Conservation (phyloP, 2,797 vertebrate genomes). For the Clamator glandarius region DNA sequence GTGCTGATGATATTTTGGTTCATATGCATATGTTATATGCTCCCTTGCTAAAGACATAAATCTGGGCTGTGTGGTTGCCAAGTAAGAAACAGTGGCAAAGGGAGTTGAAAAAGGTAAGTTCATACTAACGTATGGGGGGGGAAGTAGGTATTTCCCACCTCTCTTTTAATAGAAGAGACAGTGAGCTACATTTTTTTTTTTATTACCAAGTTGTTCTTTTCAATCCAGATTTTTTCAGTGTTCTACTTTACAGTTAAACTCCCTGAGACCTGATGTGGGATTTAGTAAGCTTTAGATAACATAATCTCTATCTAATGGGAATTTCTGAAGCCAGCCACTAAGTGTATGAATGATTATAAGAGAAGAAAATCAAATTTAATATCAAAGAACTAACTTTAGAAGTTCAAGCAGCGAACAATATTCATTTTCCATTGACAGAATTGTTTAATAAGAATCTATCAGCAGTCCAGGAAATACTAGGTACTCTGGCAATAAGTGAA, state of each 20-base stretch:
- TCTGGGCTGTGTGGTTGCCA: slow-evolving; percentile 47
- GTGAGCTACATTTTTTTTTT: slow-evolving; percentile 1
- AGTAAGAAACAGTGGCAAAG: slow-evolving; percentile 47
- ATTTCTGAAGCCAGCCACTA: slow-evolving; percentile 74
- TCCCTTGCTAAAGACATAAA: slow-evolving; percentile 41
- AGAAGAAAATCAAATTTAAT: slow-evolving; percentile 77
- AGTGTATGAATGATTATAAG: slow-evolving; percentile 74
- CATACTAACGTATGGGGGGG: not conserved
- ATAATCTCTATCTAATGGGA: slow-evolving; percentile 76
- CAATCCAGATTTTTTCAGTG: slow-evolving; percentile 32
- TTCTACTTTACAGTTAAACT: slow-evolving; percentile 69
- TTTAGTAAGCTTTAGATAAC: slow-evolving; percentile 78
- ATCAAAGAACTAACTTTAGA: slow-evolving; percentile 77
- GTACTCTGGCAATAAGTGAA: slow-evolving; percentile 76
- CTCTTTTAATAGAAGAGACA: slow-evolving; percentile 37
- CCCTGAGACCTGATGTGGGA: slow-evolving; percentile 63
- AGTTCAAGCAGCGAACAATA: slow-evolving; percentile 78
- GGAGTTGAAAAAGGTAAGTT: slow-evolving; percentile 54
- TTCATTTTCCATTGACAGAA: slow-evolving; percentile 76
- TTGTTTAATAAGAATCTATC: slow-evolving; percentile 79
- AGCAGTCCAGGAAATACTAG: slow-evolving; percentile 72
- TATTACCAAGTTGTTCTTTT: slow-evolving; percentile 49
- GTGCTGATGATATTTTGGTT: slow-evolving; percentile 32
- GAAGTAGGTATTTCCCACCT: slow-evolving; percentile 13
- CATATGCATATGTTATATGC: slow-evolving; percentile 16